These are phyloP conservation scores for Bugulina stolonifera DNA, from an alignment of 2,888 invertebrate genomes.

Conservation along the genomic window DNA sequence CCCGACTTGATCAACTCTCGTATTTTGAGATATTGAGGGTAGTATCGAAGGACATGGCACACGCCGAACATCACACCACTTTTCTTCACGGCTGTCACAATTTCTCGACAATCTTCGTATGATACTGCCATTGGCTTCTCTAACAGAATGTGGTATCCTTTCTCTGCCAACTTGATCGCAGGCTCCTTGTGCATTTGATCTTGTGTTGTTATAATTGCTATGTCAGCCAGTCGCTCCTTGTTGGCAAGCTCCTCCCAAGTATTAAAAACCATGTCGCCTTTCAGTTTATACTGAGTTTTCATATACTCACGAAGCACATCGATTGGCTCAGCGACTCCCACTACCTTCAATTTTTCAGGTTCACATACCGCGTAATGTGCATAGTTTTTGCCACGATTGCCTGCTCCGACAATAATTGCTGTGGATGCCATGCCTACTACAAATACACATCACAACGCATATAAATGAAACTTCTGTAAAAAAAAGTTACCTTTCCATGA, in stretches of 20 bases:
- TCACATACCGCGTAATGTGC: conserved; percentile 38
- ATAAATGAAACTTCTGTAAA: too few relatives aligned
- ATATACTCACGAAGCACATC: conserved; percentile 28
- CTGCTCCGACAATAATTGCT: conserved; percentile 49
- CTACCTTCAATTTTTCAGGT: conserved; percentile 44
- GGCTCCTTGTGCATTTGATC: conserved; percentile 52
- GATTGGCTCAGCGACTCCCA: conserved; percentile 32
- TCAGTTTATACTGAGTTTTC: conserved; percentile 28
- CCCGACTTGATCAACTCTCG: conserved; percentile 52
- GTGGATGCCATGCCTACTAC: conserved; percentile 34
- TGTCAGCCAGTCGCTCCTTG: conserved; percentile 48
- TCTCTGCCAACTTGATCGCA: conserved; percentile 50
- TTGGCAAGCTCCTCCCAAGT: conserved; percentile 42
- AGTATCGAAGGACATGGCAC: conserved; percentile 54
- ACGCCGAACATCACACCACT: conserved; percentile 51
- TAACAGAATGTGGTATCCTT: conserved; percentile 54
- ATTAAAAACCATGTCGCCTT: conserved; percentile 29
- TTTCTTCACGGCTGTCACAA: conserved; percentile 46
- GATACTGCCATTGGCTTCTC: conserved; percentile 56
- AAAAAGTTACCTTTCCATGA: too few relatives aligned
- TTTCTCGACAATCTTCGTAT: conserved; percentile 52
- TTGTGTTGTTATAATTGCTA: conserved; percentile 49
- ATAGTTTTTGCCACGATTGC: conserved; percentile 46
- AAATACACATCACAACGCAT: too few relatives aligned
- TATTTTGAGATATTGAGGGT: conserved; percentile 47